phyloP scores from a whole-genome alignment of 2,797 vertebrate species.

The Hyperoplus immaculatus region DNA sequence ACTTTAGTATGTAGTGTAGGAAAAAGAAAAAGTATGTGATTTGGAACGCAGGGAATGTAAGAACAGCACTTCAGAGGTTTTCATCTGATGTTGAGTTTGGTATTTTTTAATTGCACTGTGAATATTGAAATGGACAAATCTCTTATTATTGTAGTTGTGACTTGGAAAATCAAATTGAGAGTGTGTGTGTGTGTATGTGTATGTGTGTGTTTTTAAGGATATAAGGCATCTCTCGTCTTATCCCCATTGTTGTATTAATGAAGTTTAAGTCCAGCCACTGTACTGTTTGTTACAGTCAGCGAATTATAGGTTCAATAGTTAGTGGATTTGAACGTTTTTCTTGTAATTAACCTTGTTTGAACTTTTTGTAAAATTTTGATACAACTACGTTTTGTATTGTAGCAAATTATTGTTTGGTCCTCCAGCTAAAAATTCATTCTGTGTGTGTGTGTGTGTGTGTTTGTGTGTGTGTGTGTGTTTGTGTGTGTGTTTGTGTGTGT shows the following conservation, averaged over 20 bases:
- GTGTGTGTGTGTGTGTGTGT: background rate
- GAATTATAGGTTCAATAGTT: slow-evolving; percentile 5
- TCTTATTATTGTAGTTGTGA: slow-evolving; percentile 22
- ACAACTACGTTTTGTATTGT: slow-evolving; percentile 12
- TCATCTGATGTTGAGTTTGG: slow-evolving; percentile 31
- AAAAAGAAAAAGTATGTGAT: too few species aligned
- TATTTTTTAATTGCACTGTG: slow-evolving; percentile 49
- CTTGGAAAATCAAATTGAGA: slow-evolving; percentile 9
- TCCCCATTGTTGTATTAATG: background rate
- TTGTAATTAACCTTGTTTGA: slow-evolving; percentile 20
- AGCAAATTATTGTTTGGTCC: slow-evolving; percentile 20
- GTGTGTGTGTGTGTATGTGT: background rate
- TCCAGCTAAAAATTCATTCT: slow-evolving; percentile 6
- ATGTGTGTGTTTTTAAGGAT: background rate
- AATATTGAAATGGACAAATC: slow-evolving; percentile 24
- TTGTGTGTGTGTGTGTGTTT: slow-evolving; percentile 14
- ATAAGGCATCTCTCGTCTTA: background rate
- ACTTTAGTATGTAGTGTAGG: too few species aligned
- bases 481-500: background rate
- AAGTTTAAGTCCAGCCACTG: slow-evolving; percentile 33
- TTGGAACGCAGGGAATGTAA: too few species aligned
- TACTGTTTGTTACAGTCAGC: slow-evolving; percentile 22
- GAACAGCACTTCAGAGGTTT: slow-evolving; percentile 44
- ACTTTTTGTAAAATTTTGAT: slow-evolving; percentile 49
- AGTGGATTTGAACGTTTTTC: background rate